Conservation (phyloP, 1,140 invertebrate genomes). For the Macrocentrus cingulum region DNA sequence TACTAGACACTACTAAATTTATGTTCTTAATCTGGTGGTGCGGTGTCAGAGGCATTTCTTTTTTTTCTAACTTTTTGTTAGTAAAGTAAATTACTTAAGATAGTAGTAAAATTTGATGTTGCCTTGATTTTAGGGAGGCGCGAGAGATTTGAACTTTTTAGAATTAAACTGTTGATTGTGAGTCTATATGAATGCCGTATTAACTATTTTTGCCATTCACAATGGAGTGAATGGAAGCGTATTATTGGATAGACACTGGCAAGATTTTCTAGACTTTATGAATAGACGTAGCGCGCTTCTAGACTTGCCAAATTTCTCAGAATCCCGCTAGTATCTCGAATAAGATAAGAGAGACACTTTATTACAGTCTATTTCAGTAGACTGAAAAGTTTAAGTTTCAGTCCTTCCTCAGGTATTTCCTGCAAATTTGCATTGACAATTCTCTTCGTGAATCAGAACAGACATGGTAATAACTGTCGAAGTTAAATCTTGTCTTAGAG, state of each 20-base stretch:
- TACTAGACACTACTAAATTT: slow-evolving; percentile 18
- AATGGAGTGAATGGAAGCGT: background rate
- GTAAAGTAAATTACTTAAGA: slow-evolving; percentile 13
- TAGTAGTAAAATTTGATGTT: slow-evolving; percentile 14
- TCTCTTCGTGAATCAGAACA: background rate
- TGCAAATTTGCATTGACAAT: background rate
- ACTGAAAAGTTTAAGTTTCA: slow-evolving; percentile 6
- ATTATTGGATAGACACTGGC: background rate
- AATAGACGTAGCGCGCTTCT: slow-evolving; percentile 1
- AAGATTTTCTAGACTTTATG: background rate
- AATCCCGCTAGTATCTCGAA: slow-evolving; percentile 3
- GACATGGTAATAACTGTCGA: background rate
- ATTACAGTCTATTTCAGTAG: slow-evolving; percentile 8
- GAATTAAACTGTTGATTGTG: background rate
- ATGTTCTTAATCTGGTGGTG: slow-evolving; percentile 29
- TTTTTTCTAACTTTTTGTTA: no score
- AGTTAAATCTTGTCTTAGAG: background rate
- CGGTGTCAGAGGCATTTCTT: slow-evolving; percentile 11
- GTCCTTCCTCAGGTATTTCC: background rate
- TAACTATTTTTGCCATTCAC: background rate
- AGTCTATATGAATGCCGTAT: background rate
- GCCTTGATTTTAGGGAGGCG: background rate
- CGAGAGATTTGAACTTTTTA: background rate
- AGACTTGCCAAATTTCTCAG: slow-evolving; percentile 10
- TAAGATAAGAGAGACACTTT: slow-evolving; percentile 15